Conservation (phyloP, 2,888 invertebrate species). For the Leucoptera coffeella region DNA sequence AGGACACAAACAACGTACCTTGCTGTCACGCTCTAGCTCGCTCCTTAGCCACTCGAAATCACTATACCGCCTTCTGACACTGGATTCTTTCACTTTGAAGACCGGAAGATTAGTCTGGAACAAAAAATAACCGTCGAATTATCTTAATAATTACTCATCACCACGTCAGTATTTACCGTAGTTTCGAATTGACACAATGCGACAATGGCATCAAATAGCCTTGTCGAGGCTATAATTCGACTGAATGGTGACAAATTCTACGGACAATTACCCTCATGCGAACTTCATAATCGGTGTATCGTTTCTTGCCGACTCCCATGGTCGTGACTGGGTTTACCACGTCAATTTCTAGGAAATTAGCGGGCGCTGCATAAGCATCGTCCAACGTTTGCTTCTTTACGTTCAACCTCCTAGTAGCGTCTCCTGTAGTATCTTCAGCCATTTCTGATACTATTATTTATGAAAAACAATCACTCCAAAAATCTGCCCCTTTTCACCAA, state of each 20-base stretch:
- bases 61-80: conserved; percentile 94
- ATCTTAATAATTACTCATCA: background rate
- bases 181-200: too few species aligned
- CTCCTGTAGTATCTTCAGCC: conserved; percentile 78
- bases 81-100: conserved; percentile 98
- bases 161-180: too few species aligned
- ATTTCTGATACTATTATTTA: conserved; percentile 59
- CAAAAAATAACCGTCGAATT: conserved; percentile 17
- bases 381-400: conserved; percentile 99
- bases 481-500: too few species aligned
- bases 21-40: conserved; percentile 98
- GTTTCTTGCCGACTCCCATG: conserved; percentile 94
- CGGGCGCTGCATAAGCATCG: conserved; percentile 99
- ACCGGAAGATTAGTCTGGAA: conserved; percentile 98
- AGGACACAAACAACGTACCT: too few species aligned
- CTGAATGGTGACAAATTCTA: too few species aligned
- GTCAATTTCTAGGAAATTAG: conserved; percentile 99
- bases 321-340: conserved; percentile 96
- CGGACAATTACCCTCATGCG: conserved; percentile 99
- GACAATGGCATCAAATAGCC: too few species aligned
- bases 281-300: conserved; percentile 99
- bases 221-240: too few species aligned
- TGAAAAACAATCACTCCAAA: conserved; percentile 36
- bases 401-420: conserved; percentile 90
- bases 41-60: conserved; percentile 99